A percentile compares a stretch with the other conserved stretches of the same genome.
phyloP scores from a whole-genome alignment of 2,797 vertebrate species.

The Chaenodraco wilsoni region DNA sequence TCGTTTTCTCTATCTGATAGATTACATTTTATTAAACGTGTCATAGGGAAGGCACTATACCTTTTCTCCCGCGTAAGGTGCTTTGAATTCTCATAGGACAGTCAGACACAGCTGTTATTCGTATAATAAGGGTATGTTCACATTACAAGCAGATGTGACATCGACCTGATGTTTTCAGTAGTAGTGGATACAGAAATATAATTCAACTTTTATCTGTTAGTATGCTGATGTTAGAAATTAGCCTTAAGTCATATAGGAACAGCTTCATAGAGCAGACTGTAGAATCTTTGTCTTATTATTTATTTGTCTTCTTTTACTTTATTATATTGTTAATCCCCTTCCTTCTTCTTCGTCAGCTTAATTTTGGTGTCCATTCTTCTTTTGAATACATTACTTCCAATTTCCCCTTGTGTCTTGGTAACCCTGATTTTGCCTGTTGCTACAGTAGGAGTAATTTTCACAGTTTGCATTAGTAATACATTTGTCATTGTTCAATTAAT shows the following conservation, averaged over 20 bases:
- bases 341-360: not conserved
- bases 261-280: not conserved
- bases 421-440: not conserved
- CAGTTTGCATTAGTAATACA: not conserved
- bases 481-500: not conserved
- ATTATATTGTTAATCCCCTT: not conserved
- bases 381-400: not conserved
- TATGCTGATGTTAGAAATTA: not conserved
- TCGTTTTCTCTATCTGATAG: conserved; percentile 1
- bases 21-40: not conserved
- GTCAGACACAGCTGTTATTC: not conserved
- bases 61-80: not conserved
- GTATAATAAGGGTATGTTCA: no score
- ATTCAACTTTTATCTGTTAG: not conserved
- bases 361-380: not conserved
- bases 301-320: not conserved
- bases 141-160: no score
- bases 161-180: no score
- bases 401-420: not conserved
- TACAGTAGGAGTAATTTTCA: not conserved
- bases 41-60: not conserved
- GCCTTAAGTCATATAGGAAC: not conserved
- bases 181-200: no score
- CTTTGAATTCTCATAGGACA: not conserved
- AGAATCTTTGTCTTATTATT: not conserved